Evolutionary conservation across 2,888 invertebrate genomes (phyloP).

Genomic region (Colletes collaris): DNA sequence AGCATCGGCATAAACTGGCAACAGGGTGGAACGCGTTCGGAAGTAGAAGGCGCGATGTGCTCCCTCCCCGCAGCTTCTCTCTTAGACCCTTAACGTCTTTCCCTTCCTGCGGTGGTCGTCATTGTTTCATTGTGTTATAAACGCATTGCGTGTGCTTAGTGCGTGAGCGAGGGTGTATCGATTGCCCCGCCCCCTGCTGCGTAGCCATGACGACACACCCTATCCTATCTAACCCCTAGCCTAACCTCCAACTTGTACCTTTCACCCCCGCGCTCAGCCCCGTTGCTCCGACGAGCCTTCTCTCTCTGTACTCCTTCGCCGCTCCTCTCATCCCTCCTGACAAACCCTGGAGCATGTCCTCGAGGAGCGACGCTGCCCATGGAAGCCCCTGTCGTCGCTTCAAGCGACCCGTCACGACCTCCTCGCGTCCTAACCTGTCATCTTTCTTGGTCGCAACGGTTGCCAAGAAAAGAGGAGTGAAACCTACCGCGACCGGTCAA

Average conservation of each 20-base stretch:
- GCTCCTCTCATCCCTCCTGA: slow-evolving; percentile 5
- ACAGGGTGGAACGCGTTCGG: slow-evolving; percentile 58
- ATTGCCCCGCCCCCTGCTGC: slow-evolving; percentile 87
- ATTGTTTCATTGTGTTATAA: slow-evolving; percentile 80
- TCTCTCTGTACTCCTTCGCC: slow-evolving; percentile 32
- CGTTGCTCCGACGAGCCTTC: slow-evolving; percentile 41
- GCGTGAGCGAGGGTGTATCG: slow-evolving; percentile 89
- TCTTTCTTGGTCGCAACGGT: slow-evolving; percentile 40
- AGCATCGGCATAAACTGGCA: slow-evolving; percentile 33
- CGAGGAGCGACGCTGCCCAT: slow-evolving; percentile 53
- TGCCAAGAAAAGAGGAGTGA: background rate
- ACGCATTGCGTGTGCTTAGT: slow-evolving; percentile 80
- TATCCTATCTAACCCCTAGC: slow-evolving; percentile 80
- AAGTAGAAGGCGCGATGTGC: slow-evolving; percentile 73
- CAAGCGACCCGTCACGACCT: slow-evolving; percentile 63
- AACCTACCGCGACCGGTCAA: too few relatives aligned
- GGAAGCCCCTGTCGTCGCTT: slow-evolving; percentile 60
- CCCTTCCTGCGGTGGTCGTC: slow-evolving; percentile 73
- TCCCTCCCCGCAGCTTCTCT: slow-evolving; percentile 52
- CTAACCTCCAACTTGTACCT: slow-evolving; percentile 77
- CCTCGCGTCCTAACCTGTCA: slow-evolving; percentile 49
- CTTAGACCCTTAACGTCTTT: slow-evolving; percentile 51
- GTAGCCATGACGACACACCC: slow-evolving; percentile 85
- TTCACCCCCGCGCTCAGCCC: slow-evolving; percentile 54
- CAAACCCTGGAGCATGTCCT: slow-evolving; percentile 45